Evolutionary conservation across 1,140 invertebrate species (phyloP).

Genomic region (Ceratosolen solmsi): DNA sequence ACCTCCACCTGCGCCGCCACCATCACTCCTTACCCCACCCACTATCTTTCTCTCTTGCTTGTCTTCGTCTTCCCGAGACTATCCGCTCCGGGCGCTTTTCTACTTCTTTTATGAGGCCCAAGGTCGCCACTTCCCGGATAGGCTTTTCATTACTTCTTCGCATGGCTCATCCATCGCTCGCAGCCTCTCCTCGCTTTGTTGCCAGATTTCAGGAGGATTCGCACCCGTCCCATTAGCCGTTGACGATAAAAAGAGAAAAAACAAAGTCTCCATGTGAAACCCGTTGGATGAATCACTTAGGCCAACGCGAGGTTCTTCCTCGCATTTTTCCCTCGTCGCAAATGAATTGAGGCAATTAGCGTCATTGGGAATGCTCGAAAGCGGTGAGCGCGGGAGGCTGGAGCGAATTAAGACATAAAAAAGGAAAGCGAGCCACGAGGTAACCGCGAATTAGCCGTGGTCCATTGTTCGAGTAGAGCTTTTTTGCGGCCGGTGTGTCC

Average conservation of each 20-base stretch:
- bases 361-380: not conserved
- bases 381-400: not conserved
- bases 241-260: not conserved
- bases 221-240: not conserved
- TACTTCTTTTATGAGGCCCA: conserved; percentile 30
- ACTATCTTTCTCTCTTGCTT: not conserved
- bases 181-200: not conserved
- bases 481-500: not conserved
- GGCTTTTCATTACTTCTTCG: conserved; percentile 36
- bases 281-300: not conserved
- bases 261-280: too few relatives aligned
- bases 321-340: not conserved
- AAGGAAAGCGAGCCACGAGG: not conserved
- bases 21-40: not conserved
- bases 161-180: not conserved
- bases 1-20: too few relatives aligned
- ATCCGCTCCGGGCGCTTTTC: not conserved
- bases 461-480: not conserved
- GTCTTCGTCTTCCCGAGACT: not conserved
- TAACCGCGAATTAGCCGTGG: not conserved
- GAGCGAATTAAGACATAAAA: not conserved
- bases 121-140: conserved; percentile 37
- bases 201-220: not conserved
- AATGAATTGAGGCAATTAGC: not conserved
- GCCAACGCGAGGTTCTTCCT: not conserved